A percentile compares a stretch with the other conserved stretches of the same genome.
These are phyloP conservation scores for Drosophila tanythrix DNA, from an alignment of 2,888 invertebrate species.

Conservation along the genomic window DNA sequence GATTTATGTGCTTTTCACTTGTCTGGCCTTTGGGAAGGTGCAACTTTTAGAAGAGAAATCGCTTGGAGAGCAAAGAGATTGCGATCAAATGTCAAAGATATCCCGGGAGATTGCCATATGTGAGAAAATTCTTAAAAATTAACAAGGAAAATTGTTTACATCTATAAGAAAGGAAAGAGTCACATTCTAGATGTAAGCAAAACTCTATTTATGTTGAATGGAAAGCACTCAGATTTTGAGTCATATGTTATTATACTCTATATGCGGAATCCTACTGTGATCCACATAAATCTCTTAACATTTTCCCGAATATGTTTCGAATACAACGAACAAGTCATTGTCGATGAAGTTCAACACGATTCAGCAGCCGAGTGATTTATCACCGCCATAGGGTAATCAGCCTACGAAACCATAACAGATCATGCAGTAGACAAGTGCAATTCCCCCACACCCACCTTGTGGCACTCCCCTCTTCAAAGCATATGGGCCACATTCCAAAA, in stretches of 20 bases:
- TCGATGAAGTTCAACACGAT: slow-evolving; percentile 62
- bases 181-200: not conserved
- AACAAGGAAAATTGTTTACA: not conserved
- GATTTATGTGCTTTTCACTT: slow-evolving; percentile 78
- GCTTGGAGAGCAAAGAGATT: slow-evolving; percentile 27
- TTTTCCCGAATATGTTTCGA: slow-evolving; percentile 28
- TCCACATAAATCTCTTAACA: slow-evolving; percentile 26
- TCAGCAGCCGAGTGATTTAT: slow-evolving; percentile 71
- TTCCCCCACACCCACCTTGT: slow-evolving; percentile 2
- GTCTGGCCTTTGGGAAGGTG: slow-evolving; percentile 61
- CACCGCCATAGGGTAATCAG: slow-evolving; percentile 64
- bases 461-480: slow-evolving; percentile 40
- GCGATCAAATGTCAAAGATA: slow-evolving; percentile 31
- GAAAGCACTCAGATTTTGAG: not conserved
- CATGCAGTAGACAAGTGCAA: slow-evolving; percentile 57
- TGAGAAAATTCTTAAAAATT: slow-evolving; percentile 31
- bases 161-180: too few species aligned
- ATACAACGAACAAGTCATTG: slow-evolving; percentile 30
- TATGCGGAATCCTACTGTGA: not conserved
- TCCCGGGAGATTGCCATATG: slow-evolving; percentile 15
- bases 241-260: not conserved
- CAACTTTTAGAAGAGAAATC: slow-evolving; percentile 52
- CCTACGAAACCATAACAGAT: slow-evolving; percentile 62
- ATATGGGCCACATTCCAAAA: slow-evolving; percentile 60
- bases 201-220: not conserved